Evolutionary conservation across 2,113 vertebrate species (phyloP).

Genomic region (Anoplopoma fimbria): DNA sequence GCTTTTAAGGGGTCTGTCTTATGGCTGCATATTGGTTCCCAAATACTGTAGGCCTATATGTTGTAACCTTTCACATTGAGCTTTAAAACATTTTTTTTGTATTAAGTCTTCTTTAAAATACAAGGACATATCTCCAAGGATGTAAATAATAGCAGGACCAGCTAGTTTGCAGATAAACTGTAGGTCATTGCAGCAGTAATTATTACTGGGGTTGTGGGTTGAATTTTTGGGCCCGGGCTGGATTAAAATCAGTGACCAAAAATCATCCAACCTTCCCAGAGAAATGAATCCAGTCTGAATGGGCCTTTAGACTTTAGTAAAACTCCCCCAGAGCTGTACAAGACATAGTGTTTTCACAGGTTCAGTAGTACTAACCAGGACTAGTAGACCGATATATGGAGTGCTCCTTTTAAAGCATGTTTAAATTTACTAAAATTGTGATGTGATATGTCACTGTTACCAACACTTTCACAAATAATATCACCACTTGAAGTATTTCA

Average conservation of each 20-base stretch:
- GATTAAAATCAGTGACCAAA: slow-evolving; percentile 1
- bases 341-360: not conserved
- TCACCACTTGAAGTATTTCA: not conserved
- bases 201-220: not conserved
- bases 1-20: no score
- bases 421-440: slow-evolving; percentile 2
- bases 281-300: not conserved
- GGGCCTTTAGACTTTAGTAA: not conserved
- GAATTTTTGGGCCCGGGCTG: not conserved
- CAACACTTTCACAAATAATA: not conserved
- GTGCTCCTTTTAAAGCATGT: slow-evolving; percentile 16
- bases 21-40: not conserved
- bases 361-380: not conserved
- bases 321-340: not conserved
- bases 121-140: no score
- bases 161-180: not conserved
- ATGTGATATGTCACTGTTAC: not conserved
- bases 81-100: no score
- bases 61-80: no score
- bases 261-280: not conserved
- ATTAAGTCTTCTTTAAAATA: not conserved
- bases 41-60: not conserved
- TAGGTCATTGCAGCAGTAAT: not conserved
- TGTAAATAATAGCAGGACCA: not conserved
- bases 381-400: not conserved